Evolutionary conservation across 2,797 vertebrate genomes (phyloP).

Genomic region (Dicrostonyx torquatus): DNA sequence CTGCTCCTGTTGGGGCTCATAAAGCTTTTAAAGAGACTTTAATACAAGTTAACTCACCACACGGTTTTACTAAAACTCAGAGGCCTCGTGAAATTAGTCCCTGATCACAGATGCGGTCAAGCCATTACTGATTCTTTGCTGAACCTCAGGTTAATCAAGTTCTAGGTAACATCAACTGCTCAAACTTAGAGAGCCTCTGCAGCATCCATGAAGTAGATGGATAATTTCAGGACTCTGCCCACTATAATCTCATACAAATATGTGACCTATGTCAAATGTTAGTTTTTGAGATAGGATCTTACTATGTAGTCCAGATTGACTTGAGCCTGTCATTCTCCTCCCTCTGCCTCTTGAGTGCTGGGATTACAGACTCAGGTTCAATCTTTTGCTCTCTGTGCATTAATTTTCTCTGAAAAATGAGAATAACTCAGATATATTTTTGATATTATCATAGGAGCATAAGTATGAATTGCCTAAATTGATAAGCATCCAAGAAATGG

Average conservation of each 20-base stretch:
- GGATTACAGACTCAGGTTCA: neutral
- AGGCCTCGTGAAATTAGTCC: neutral
- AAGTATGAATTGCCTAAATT: neutral
- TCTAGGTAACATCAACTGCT: slow-evolving; percentile 27
- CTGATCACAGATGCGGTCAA: slow-evolving; percentile 2
- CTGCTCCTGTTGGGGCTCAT: neutral
- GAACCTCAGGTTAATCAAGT: neutral
- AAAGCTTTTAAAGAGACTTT: neutral
- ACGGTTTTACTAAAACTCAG: neutral
- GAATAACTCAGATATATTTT: neutral
- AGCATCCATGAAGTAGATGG: neutral
- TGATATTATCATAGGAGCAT: neutral
- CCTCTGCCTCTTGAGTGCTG: neutral
- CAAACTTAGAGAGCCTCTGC: neutral
- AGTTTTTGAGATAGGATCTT: neutral
- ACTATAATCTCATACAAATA: neutral
- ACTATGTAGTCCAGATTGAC: neutral
- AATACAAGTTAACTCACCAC: neutral
- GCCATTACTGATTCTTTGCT: neutral
- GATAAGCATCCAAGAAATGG: neutral
- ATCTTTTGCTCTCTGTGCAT: neutral
- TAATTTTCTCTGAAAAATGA: neutral
- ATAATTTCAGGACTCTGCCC: neutral
- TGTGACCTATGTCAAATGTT: neutral
- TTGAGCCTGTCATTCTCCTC: neutral